A percentile compares a stretch with the other conserved stretches of the same genome.
Evolutionary conservation across 2,888 invertebrate species (phyloP).

Genomic region (Calameuta pallipes): DNA sequence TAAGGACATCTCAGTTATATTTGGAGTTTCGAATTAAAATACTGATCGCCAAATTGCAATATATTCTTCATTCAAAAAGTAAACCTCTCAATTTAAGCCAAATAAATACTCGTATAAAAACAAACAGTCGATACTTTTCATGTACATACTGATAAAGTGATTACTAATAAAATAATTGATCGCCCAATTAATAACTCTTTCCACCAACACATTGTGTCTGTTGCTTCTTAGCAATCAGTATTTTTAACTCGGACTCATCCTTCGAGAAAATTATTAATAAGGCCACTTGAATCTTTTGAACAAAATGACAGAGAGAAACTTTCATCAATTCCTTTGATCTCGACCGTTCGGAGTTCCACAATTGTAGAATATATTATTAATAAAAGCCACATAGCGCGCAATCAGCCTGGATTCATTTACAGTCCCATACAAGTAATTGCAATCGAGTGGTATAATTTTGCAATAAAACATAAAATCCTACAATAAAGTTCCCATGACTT

Average conservation of each 20-base stretch:
- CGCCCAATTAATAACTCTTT: not conserved
- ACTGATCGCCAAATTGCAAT: not conserved
- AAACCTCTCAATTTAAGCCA: conserved; percentile 29
- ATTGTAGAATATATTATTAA: not conserved
- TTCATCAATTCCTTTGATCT: not conserved
- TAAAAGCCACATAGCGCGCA: not conserved
- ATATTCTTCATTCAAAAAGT: conserved; percentile 11
- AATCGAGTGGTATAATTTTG: not conserved
- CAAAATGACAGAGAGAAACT: conserved; percentile 3
- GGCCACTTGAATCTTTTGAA: conserved; percentile 30
- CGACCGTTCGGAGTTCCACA: not conserved
- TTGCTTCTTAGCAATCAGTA: not conserved
- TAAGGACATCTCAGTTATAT: conserved; percentile 1
- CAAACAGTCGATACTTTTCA: not conserved
- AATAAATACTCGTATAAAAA: not conserved
- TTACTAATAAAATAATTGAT: not conserved
- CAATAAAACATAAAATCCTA: not conserved
- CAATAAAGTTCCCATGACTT: not conserved
- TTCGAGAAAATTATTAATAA: conserved; percentile 16
- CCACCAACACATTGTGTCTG: not conserved
- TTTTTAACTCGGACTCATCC: not conserved
- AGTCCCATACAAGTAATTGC: not conserved
- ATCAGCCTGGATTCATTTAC: not conserved
- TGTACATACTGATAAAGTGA: not conserved
- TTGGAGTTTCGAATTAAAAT: conserved; percentile 2